Percentiles rank a stretch among this genome's conserved stretches.
Conservation (phyloP, 2,797 vertebrate species). For the Notamacropus eugenii region DNA sequence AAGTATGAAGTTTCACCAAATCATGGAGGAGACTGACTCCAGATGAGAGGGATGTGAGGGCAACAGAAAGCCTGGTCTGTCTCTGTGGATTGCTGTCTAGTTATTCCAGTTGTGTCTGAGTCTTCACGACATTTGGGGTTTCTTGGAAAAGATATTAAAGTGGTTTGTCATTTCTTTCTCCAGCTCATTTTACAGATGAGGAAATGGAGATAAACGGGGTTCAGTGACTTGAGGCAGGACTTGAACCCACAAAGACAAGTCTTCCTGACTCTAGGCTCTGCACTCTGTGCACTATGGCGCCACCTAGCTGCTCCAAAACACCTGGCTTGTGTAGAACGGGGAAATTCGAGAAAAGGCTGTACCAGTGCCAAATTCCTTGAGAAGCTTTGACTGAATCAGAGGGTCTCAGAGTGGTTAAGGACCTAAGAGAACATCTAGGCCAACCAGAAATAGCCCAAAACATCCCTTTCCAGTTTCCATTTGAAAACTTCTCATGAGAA, state of each 20-base stretch:
- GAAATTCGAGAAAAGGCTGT: not conserved
- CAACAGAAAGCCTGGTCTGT: not conserved
- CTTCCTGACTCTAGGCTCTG: not conserved
- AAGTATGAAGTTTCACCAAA: slow-evolving; percentile 48
- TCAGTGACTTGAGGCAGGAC: not conserved
- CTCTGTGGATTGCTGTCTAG: not conserved
- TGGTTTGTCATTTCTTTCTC: not conserved
- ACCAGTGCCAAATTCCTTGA: slow-evolving; percentile 43
- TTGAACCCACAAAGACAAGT: not conserved
- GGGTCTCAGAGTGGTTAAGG: not conserved
- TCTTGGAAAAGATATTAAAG: not conserved
- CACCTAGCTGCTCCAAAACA: not conserved
- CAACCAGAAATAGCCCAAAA: not conserved
- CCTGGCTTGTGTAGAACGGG: not conserved
- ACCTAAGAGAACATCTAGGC: not conserved
- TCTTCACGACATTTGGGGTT: too few species aligned
- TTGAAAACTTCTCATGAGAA: not conserved
- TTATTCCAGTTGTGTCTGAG: not conserved
- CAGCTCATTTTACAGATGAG: not conserved
- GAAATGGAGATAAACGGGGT: too few species aligned
- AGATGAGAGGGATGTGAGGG: slow-evolving; percentile 43
- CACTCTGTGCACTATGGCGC: too few species aligned
- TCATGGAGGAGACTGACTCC: slow-evolving; percentile 5
- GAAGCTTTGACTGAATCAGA: not conserved
- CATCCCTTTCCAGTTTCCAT: not conserved